phyloP scores from a whole-genome alignment of 1,140 invertebrate species.

The Drosophila azteca region DNA sequence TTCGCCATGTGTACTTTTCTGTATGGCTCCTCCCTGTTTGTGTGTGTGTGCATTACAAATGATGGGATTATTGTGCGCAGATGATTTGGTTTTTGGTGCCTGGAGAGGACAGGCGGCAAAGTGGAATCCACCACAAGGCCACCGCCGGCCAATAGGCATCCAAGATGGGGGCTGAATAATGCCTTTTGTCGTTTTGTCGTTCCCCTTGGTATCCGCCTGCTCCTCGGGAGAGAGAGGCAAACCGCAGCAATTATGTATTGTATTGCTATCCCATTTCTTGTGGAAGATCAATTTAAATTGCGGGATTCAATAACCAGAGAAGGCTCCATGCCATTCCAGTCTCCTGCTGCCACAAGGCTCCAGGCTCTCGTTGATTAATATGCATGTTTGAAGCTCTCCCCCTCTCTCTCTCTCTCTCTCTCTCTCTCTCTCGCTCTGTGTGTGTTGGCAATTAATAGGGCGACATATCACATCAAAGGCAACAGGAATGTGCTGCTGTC shows the following conservation, averaged over 20 bases:
- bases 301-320: constrained; percentile 64
- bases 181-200: constrained; percentile 30
- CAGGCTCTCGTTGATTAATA: constrained; percentile 64
- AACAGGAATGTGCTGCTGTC: not conserved
- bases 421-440: constrained; percentile 18
- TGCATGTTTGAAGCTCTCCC: constrained; percentile 33
- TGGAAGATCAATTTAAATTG: constrained; percentile 74
- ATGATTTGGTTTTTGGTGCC: constrained; percentile 65
- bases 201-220: constrained; percentile 2
- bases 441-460: constrained; percentile 55
- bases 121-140: constrained; percentile 29
- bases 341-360: not conserved
- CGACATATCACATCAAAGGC: constrained; percentile 57
- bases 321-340: constrained; percentile 21
- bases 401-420: not conserved
- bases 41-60: constrained; percentile 66
- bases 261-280: constrained; percentile 58
- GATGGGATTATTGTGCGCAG: constrained; percentile 56
- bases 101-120: constrained; percentile 22
- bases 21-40: not conserved
- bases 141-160: constrained; percentile 13
- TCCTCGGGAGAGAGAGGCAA: constrained; percentile 42
- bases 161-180: constrained; percentile 64
- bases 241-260: constrained; percentile 64
- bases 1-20: not conserved